Evolutionary conservation across 2,797 vertebrate species (phyloP).

Genomic region (Anguilla megastoma): DNA sequence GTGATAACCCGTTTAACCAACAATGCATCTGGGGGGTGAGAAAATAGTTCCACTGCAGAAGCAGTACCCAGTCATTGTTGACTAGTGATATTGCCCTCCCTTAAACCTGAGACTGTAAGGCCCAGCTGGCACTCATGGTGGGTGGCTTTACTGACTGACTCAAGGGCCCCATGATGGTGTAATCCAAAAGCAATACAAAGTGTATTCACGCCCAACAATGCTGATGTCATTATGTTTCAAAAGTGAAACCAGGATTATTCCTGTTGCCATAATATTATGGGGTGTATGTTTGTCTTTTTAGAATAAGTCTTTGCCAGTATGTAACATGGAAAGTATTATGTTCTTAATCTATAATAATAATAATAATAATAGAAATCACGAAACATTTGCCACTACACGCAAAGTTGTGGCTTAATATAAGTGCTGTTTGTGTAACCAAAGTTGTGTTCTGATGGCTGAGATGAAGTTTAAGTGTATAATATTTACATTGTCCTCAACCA

Average conservation of each 20-base stretch:
- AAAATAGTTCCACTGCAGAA: neutral
- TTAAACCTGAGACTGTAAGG: neutral
- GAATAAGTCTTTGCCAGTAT: too few species aligned
- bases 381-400: too few species aligned
- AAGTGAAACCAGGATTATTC: too few species aligned
- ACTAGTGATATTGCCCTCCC: neutral
- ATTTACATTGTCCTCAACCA: conserved; percentile 23
- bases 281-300: too few species aligned
- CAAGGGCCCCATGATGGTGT: neutral
- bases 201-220: neutral
- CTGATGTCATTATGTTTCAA: neutral
- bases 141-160: neutral
- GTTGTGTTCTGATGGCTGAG: conserved; percentile 17
- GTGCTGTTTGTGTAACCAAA: conserved; percentile 14
- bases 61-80: neutral
- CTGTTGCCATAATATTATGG: too few species aligned
- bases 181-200: neutral
- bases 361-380: too few species aligned
- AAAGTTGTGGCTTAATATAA: conserved; percentile 17
- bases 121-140: neutral
- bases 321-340: too few species aligned
- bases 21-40: neutral
- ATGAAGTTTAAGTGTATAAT: neutral
- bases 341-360: too few species aligned
- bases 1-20: neutral